Percentiles rank a stretch among this genome's conserved stretches.
phyloP scores from a whole-genome alignment of 2,888 invertebrate genomes.

The Eucera pruinosa region DNA sequence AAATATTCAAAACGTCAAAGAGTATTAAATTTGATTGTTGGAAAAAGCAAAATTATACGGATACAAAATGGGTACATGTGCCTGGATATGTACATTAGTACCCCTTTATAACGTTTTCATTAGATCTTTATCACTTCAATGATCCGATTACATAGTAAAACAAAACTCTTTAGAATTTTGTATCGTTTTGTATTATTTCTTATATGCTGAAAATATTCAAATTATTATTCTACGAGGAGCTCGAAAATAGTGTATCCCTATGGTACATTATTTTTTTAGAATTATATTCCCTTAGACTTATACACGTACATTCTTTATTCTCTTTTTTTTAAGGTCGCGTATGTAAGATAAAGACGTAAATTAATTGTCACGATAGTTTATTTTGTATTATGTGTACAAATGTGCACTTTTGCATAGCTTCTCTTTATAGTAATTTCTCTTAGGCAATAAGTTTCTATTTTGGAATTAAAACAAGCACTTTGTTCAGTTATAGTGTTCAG shows the following conservation, averaged over 20 bases:
- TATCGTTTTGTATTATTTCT: constrained; percentile 76
- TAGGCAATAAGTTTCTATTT: constrained; percentile 53
- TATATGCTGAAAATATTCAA: constrained; percentile 71
- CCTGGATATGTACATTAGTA: constrained; percentile 67
- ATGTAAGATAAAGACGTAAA: constrained; percentile 61
- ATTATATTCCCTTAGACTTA: constrained; percentile 49
- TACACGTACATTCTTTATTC: constrained; percentile 44
- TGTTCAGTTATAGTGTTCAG: constrained; percentile 56
- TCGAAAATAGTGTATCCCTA: constrained; percentile 72
- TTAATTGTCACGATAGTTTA: constrained; percentile 50
- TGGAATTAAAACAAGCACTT: constrained; percentile 46
- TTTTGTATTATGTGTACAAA: constrained; percentile 60
- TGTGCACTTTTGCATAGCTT: constrained; percentile 57
- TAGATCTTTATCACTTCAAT: constrained; percentile 60
- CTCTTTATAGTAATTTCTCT: constrained; percentile 39
- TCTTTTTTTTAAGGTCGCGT: constrained; percentile 45
- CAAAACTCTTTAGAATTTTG: constrained; percentile 64
- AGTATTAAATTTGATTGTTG: constrained; percentile 81
- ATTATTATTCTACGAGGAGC: constrained; percentile 67
- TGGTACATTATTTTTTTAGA: constrained; percentile 63
- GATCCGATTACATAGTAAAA: constrained; percentile 61
- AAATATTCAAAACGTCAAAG: constrained; percentile 76
- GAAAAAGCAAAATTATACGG: constrained; percentile 67
- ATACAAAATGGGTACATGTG: constrained; percentile 71
- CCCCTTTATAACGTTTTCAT: constrained; percentile 68